phyloP scores from a whole-genome alignment of 2,113 vertebrate species.

The rat (Rattus norvegicus) region GRCr8 NC_086027.1:42330001-42330500 shows the following conservation, averaged over 20 bases:
- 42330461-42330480: not conserved
- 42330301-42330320: slow-evolving; percentile 43
- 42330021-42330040: slow-evolving; percentile 25
- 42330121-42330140: not conserved
- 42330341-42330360: not conserved
- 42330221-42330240: slow-evolving; percentile 1
- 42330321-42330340: not conserved
- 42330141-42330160: not conserved
- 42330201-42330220: not conserved
- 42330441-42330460: not conserved
- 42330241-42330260: slow-evolving; percentile 2
- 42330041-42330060: not conserved
- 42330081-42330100: slow-evolving; percentile 14
- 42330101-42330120: not conserved
- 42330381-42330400: not conserved
- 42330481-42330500: not conserved
- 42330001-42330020: slow-evolving; percentile 20
- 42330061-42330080: not conserved
- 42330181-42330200: not conserved
- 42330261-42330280: slow-evolving; percentile 20
- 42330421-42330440: not conserved
- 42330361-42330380: not conserved
- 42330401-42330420: not conserved
- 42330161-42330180: slow-evolving; percentile 29
- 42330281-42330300: slow-evolving; percentile 26